A percentile compares a stretch with the other conserved stretches of the same genome.
Conservation (phyloP, 2,113 vertebrate species). For the Podarcis cretensis region DNA sequence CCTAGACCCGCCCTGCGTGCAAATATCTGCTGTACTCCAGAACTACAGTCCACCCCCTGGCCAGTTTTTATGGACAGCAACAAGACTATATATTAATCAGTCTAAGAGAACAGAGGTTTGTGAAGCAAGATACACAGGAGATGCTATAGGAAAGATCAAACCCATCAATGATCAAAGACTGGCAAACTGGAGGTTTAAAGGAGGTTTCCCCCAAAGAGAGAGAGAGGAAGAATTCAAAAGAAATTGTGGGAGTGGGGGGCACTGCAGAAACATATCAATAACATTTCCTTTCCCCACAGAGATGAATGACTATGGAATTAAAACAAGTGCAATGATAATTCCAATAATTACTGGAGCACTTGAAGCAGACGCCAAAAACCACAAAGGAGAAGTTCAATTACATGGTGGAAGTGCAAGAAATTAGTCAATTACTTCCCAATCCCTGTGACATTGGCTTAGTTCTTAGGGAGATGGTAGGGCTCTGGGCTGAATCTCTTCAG, state of each 20-base stretch:
- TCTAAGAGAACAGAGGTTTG: neutral
- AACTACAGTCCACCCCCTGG: neutral
- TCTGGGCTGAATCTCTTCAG: neutral
- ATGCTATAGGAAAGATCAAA: neutral
- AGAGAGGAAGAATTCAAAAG: neutral
- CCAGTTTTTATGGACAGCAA: neutral
- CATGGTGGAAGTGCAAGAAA: neutral
- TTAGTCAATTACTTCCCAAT: neutral
- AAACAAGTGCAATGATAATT: slow-evolving; percentile 4
- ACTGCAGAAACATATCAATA: neutral
- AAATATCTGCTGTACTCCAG: neutral
- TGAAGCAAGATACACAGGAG: neutral
- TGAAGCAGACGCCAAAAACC: neutral
- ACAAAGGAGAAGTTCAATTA: slow-evolving; percentile 14
- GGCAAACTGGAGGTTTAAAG: neutral
- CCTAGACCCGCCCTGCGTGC: neutral
- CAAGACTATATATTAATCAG: neutral
- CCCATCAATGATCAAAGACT: neutral
- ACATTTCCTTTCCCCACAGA: neutral
- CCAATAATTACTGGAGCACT: neutral
- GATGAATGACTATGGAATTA: neutral
- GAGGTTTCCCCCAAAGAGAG: neutral
- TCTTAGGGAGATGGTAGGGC: neutral
- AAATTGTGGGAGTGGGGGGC: neutral
- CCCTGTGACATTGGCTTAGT: neutral